Base-by-base conservation (phyloP, 2,888 invertebrate species). In the Dolichomitus sp. region DNA sequence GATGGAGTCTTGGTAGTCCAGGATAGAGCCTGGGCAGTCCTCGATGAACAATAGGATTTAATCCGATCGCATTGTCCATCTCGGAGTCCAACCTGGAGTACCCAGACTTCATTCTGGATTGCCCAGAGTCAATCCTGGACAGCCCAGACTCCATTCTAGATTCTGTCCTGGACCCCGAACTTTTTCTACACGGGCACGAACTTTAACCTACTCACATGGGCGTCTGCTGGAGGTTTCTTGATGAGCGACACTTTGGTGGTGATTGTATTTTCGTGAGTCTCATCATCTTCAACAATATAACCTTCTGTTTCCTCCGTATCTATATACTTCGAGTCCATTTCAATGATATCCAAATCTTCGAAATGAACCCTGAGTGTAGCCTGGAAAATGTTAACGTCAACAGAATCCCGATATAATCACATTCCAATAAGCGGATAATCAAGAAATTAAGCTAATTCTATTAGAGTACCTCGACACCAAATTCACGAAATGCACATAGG, bases 261-360 rank as follows among this genome's bases (percentile, higher is more conserved):
- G 3, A 87, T n/a, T 5, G 45, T 63, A 74, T 80, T 82, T 1
- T 79, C 50, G 4, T 77, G 75, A 5, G 2, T 23, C 3, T 61
- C 61, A 40, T 74, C 75, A 1, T 72, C 52, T 1, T 80, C 79
- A 2, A 37, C 52, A 4, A 85, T 57, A n/a, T 33, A 77, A 9
- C 40, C 48, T 14, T 74, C 52, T 57, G 69, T 30, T 11, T 72
- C 17, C 6, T 69, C 52, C 4, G 7, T 11, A 17, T 82, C 59
- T n/a, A 87, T 66, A 40, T 82, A 87, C n/a, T 82, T 54, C 7
- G 69, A 7, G 68, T 72, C 19, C 0, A 81, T 0, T 6, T 17
- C 1, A 4, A 61, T 59, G 5, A 80, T 23, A 0, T 27, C 1
- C 11, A 84, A 5, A 12, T 85, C 84, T 0, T 84, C 84, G 37